Evolutionary conservation across 1,140 invertebrate species (phyloP).

Genomic region (Danaus plexippus): DNA sequence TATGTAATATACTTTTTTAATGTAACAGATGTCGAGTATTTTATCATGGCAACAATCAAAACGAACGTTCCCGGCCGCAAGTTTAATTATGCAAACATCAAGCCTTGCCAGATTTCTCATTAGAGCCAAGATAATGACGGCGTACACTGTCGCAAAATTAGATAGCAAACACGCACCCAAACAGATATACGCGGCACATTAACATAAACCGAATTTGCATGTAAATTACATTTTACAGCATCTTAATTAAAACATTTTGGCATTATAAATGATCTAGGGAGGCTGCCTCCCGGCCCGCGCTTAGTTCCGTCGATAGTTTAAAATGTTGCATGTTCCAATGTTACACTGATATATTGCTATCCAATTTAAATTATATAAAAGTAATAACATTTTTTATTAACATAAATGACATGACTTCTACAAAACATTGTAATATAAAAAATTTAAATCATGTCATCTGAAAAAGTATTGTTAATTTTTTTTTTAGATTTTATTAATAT

Average conservation of each 20-base stretch:
- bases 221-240: constrained; percentile 75
- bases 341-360: too few species aligned
- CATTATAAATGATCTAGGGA: constrained; percentile 73
- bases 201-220: constrained; percentile 75
- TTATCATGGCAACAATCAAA: constrained; percentile 67
- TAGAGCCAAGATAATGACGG: constrained; percentile 70
- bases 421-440: too few species aligned
- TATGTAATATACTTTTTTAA: constrained; percentile 16
- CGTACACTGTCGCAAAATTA: constrained; percentile 70
- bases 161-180: constrained; percentile 69
- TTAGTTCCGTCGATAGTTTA: constrained; percentile 55
- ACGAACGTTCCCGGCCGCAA: constrained; percentile 57
- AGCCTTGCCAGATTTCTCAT: constrained; percentile 70
- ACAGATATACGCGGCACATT: constrained; percentile 71
- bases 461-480: too few species aligned
- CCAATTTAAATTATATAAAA: too few species aligned
- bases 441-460: too few species aligned
- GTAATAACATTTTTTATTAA: too few species aligned
- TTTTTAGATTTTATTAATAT: too few species aligned
- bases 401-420: too few species aligned
- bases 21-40: constrained; percentile 45
- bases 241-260: constrained; percentile 75
- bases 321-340: constrained; percentile 27
- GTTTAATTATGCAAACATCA: constrained; percentile 72
- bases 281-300: constrained; percentile 41